Evolutionary conservation across 2,797 vertebrate genomes (phyloP).

Genomic region (Coluber constrictor): DNA sequence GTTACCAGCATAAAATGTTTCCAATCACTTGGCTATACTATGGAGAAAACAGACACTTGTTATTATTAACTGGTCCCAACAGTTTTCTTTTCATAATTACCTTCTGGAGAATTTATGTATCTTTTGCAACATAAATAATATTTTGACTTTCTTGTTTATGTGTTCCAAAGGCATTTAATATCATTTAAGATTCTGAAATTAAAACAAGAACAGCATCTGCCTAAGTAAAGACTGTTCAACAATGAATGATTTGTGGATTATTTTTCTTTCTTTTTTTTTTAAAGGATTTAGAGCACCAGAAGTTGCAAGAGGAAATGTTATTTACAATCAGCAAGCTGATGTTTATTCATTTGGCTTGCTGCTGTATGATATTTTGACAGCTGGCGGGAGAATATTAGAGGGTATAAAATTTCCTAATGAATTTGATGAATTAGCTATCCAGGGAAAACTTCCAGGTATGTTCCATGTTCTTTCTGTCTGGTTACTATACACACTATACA

Average conservation of each 20-base stretch:
- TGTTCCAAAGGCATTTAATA: conserved; percentile 25
- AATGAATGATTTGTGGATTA: conserved; percentile 23
- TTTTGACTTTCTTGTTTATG: conserved; percentile 14
- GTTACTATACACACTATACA: neutral
- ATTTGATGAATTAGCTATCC: conserved; percentile 92
- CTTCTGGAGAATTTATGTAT: neutral
- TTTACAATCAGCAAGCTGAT: conserved; percentile 95
- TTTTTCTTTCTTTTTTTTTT: too few species aligned
- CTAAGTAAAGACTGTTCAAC: conserved; percentile 18
- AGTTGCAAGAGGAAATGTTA: conserved; percentile 90
- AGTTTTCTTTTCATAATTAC: conserved; percentile 8
- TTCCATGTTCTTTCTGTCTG: conserved; percentile 17
- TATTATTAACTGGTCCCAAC: neutral
- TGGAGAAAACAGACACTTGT: neutral
- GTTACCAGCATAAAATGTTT: neutral
- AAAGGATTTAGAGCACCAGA: conserved; percentile 93
- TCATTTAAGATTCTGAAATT: conserved; percentile 38
- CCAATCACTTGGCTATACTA: neutral
- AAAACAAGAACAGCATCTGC: conserved; percentile 18
- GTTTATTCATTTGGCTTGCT: conserved; percentile 95
- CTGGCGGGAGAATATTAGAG: conserved; percentile 88
- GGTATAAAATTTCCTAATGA: conserved; percentile 96
- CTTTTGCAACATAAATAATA: conserved; percentile 34
- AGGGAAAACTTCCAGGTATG: conserved; percentile 91
- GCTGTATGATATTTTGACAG: conserved; percentile 93